phyloP scores from a whole-genome alignment of 2,888 invertebrate species.

The Melikaiella ostensackeni region DNA sequence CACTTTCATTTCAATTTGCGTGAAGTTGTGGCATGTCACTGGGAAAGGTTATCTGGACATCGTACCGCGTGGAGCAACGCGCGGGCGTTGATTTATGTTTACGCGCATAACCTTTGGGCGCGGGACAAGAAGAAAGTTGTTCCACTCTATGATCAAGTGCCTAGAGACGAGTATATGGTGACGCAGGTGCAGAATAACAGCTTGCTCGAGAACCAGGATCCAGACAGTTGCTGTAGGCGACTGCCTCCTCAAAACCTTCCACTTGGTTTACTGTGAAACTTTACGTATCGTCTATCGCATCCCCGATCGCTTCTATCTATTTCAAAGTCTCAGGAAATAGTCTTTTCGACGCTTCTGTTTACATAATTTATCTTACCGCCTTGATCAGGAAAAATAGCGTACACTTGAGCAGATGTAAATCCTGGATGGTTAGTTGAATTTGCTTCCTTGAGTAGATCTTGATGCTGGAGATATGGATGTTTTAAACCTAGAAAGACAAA shows the following conservation, averaged over 20 bases:
- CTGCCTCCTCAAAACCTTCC: conserved; percentile 54
- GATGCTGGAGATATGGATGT: neutral
- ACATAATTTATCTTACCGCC: neutral
- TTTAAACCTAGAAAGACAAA: neutral
- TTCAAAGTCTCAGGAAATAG: neutral
- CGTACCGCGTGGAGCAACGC: conserved; percentile 49
- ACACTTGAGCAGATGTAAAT: neutral
- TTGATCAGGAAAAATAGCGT: neutral
- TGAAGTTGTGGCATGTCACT: conserved; percentile 31
- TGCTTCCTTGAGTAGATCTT: neutral
- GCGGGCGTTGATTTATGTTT: conserved; percentile 63
- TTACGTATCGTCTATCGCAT: neutral
- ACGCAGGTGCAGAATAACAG: conserved; percentile 50
- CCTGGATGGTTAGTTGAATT: neutral
- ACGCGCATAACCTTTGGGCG: conserved; percentile 57
- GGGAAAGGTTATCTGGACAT: conserved; percentile 14
- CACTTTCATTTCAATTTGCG: conserved; percentile 33
- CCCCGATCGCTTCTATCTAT: neutral
- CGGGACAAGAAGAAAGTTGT: conserved; percentile 61
- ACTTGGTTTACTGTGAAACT: conserved; percentile 40
- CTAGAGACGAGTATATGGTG: conserved; percentile 41
- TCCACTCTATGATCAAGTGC: conserved; percentile 57
- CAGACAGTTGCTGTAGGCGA: conserved; percentile 52
- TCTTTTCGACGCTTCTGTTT: neutral
- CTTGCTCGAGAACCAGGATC: neutral